Evolutionary conservation across 37 sponge, comb jelly and placozoan species (phyloP).

Genomic region (Lycopodina hypogea): DNA sequence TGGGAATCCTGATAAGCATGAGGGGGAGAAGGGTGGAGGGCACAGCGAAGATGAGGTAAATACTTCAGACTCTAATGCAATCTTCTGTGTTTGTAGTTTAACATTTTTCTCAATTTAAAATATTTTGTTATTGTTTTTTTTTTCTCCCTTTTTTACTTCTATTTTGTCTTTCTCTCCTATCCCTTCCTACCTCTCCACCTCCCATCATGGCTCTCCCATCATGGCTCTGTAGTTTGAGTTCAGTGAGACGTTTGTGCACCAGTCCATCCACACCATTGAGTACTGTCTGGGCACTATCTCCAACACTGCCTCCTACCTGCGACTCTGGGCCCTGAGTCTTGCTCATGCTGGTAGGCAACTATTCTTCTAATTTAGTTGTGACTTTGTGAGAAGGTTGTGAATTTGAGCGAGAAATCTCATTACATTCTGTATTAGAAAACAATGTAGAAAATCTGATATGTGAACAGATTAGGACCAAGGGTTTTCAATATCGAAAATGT

Average conservation of each 20-base stretch:
- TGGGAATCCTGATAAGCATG: not conserved
- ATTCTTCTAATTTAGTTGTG: not conserved
- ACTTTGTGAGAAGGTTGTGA: too few relatives aligned
- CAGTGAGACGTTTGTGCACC: constrained; percentile 87
- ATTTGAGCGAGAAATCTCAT: too few relatives aligned
- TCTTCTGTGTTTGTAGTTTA: not conserved
- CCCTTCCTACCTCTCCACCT: not conserved
- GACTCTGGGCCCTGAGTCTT: constrained; percentile 98
- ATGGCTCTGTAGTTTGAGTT: constrained; percentile 49
- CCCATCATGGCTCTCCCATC: not conserved
- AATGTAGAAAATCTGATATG: too few relatives aligned
- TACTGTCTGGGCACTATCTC: constrained; percentile 99
- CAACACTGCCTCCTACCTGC: constrained; percentile 99
- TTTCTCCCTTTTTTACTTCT: not conserved
- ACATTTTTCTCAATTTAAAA: not conserved
- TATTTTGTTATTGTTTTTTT: not conserved
- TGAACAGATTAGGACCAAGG: too few relatives aligned
- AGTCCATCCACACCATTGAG: constrained; percentile 99
- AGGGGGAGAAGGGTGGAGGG: not conserved
- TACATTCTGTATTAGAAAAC: too few relatives aligned
- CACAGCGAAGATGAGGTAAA: not conserved
- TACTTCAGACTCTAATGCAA: too few relatives aligned
- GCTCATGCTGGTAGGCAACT: constrained; percentile 90
- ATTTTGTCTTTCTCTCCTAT: constrained; percentile 1
- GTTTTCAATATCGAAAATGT: too few relatives aligned